Conservation (phyloP, 1,140 invertebrate species). For the Eumaeus atala region DNA sequence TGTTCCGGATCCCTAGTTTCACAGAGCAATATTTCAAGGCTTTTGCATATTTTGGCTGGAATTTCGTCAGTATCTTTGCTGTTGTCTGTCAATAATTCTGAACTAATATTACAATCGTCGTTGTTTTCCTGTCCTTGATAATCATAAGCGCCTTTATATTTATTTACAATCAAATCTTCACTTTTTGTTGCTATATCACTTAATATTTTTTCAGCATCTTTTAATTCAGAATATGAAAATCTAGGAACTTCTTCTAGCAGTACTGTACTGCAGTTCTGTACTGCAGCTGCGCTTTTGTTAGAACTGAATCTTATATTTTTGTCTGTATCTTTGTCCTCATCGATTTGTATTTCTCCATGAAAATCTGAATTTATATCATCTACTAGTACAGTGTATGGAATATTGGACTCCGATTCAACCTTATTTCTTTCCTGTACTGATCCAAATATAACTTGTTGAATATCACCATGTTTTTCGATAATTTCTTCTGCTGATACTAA, state of each 20-base stretch:
- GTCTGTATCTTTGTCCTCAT: not conserved
- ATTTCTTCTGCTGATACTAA: not conserved
- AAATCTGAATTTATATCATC: conserved; percentile 56
- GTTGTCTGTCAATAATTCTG: too few relatives aligned
- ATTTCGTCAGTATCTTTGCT: too few relatives aligned
- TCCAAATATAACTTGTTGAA: conserved; percentile 68
- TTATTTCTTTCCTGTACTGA: conserved; percentile 64
- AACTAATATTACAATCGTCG: too few relatives aligned
- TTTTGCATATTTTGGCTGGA: too few relatives aligned
- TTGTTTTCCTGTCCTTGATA: too few relatives aligned
- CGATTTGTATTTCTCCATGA: not conserved
- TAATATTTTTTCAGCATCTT: not conserved
- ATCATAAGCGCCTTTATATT: too few relatives aligned
- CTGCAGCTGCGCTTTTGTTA: too few relatives aligned
- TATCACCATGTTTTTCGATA: conserved; percentile 29
- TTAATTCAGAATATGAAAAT: conserved; percentile 10
- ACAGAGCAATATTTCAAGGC: too few relatives aligned
- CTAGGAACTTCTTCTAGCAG: not conserved
- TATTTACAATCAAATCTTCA: not conserved
- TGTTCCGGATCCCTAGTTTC: too few relatives aligned
- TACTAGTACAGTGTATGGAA: conserved; percentile 46
- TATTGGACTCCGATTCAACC: conserved; percentile 31
- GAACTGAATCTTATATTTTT: too few relatives aligned
- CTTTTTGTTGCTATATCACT: conserved; percentile 7
- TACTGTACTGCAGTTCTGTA: not conserved